Percentiles rank a stretch among this genome's conserved stretches.
Evolutionary conservation across 2,113 vertebrate species (phyloP).

Genomic region (Hippocampus guttulatus): DNA sequence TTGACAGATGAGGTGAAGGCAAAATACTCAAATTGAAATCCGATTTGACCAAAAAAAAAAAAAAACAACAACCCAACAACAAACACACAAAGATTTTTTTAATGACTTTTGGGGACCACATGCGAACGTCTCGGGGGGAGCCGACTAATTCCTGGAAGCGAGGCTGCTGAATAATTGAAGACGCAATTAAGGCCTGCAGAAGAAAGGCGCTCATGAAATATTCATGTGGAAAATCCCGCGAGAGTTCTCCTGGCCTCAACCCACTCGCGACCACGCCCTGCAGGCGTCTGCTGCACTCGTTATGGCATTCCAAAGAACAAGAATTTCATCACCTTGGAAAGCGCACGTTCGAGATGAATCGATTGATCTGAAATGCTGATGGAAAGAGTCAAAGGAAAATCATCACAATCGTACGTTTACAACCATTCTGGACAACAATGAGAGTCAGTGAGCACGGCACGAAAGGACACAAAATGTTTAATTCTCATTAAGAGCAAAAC

Average conservation of each 20-base stretch:
- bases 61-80: too few relatives aligned
- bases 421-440: too few relatives aligned
- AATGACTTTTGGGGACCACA: not conserved
- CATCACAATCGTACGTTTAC: too few relatives aligned
- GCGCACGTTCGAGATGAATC: not conserved
- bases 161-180: constrained; percentile 7
- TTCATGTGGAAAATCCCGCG: constrained; percentile 3
- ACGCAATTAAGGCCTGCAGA: constrained; percentile 9
- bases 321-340: too few relatives aligned
- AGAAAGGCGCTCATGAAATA: constrained; percentile 3
- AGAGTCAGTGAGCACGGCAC: too few relatives aligned
- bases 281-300: not conserved
- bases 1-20: too few relatives aligned
- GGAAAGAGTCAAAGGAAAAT: too few relatives aligned
- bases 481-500: not conserved
- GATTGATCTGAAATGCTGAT: not conserved
- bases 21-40: too few relatives aligned
- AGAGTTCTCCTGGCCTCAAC: not conserved
- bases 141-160: constrained; percentile 10
- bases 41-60: too few relatives aligned
- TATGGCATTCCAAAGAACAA: not conserved
- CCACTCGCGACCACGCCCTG: not conserved
- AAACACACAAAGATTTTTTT: not conserved
- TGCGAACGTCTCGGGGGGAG: not conserved
- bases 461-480: not conserved